These are phyloP conservation scores for Sipha maydis DNA, from an alignment of 2,888 invertebrate genomes.

Conservation along the genomic window DNA sequence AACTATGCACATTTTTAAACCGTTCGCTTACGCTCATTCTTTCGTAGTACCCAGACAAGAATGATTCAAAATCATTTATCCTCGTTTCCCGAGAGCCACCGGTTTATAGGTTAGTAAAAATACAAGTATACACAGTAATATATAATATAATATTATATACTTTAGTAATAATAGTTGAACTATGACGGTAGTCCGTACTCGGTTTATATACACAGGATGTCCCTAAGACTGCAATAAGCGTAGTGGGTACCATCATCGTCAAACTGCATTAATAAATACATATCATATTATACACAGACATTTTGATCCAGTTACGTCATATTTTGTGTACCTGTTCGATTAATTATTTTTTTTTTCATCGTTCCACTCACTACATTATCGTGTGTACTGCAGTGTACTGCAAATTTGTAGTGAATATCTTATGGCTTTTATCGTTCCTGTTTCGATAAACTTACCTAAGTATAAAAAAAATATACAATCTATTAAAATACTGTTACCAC, in stretches of 20 bases:
- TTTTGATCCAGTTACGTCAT: constrained; percentile 30
- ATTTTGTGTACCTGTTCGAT: background rate
- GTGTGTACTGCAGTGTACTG: background rate
- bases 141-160: background rate
- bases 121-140: too few species aligned
- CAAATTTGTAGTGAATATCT: too few species aligned
- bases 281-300: background rate
- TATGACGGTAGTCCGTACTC: too few species aligned
- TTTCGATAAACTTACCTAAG: background rate
- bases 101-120: background rate
- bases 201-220: too few species aligned
- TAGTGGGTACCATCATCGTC: too few species aligned
- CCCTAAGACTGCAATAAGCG: too few species aligned
- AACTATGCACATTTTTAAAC: background rate
- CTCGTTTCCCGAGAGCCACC: background rate
- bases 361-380: background rate
- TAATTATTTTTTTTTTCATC: background rate
- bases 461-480: background rate
- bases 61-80: background rate
- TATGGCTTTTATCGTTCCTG: too few species aligned
- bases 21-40: background rate
- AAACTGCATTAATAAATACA: too few species aligned
- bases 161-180: too few species aligned
- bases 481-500: background rate
- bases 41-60: background rate